These are phyloP conservation scores for Coracias cyanogaster DNA, from an alignment of 2,797 vertebrate species.

Conservation along the genomic window DNA sequence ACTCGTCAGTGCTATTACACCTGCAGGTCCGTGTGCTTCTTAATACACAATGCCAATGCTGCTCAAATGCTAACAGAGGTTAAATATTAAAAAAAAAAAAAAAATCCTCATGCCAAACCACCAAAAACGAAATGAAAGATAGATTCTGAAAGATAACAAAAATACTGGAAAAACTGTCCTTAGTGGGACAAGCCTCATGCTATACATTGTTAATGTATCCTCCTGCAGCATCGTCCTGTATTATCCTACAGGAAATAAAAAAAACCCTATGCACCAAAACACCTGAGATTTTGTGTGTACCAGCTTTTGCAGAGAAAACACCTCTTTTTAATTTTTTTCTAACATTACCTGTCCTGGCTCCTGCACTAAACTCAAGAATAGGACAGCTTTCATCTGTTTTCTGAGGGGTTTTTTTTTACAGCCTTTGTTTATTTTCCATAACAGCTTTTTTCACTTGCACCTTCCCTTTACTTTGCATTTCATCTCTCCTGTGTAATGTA, in stretches of 20 bases:
- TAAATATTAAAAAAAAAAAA: not conserved
- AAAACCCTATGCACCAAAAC: not conserved
- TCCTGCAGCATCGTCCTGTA: not conserved
- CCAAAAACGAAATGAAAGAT: not conserved
- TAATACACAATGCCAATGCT: not conserved
- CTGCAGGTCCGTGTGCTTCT: not conserved
- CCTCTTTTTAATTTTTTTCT: not conserved
- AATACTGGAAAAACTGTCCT: not conserved
- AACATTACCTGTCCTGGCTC: not conserved
- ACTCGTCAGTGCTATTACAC: not conserved
- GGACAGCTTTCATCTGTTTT: not conserved
- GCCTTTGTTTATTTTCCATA: not conserved
- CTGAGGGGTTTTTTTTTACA: not conserved
- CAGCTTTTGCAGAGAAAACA: not conserved
- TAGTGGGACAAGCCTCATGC: not conserved
- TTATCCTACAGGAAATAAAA: not conserved
- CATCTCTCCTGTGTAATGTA: constrained; percentile 13
- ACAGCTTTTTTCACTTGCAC: not conserved
- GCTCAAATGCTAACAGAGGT: not conserved
- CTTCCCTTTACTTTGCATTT: constrained; percentile 20
- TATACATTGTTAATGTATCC: not conserved
- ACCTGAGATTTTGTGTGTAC: not conserved
- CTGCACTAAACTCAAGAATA: not conserved
- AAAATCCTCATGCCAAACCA: not conserved
- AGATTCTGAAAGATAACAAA: not conserved